A percentile compares a stretch with the other conserved stretches of the same genome.
Evolutionary conservation across 2,888 invertebrate genomes (phyloP).

Genomic region (Scotopteryx bipunctaria): DNA sequence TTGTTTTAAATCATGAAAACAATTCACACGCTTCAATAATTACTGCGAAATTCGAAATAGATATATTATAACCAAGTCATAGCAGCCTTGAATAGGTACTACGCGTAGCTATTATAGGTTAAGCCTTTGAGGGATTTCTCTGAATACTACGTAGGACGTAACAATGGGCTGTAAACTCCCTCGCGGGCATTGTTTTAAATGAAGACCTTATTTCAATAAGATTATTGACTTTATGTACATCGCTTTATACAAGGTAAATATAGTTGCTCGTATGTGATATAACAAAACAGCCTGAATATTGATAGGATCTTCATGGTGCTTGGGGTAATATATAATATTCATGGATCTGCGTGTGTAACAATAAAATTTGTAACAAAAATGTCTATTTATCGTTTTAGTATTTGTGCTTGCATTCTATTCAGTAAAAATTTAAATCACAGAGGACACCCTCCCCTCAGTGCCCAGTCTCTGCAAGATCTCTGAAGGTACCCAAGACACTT

Average conservation of each 20-base stretch:
- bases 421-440: too few relatives aligned
- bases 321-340: too few relatives aligned
- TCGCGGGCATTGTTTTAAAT: constrained; percentile 21
- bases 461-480: too few relatives aligned
- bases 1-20: background rate
- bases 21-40: constrained; percentile 35
- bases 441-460: too few relatives aligned
- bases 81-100: constrained; percentile 30
- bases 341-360: too few relatives aligned
- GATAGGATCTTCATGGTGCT: too few relatives aligned
- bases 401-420: too few relatives aligned
- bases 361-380: too few relatives aligned
- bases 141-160: constrained; percentile 34
- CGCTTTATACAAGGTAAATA: background rate
- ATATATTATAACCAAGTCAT: constrained; percentile 14
- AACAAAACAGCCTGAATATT: too few relatives aligned
- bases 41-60: constrained; percentile 6
- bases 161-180: constrained; percentile 33
- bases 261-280: too few relatives aligned
- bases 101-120: constrained; percentile 21
- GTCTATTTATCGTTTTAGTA: too few relatives aligned
- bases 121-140: constrained; percentile 37
- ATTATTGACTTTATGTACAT: constrained; percentile 11
- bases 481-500: too few relatives aligned
- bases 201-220: constrained; percentile 3